Evolutionary conservation across 1,140 invertebrate genomes (phyloP).

Genomic region (Lepidotrigona ventralis): DNA sequence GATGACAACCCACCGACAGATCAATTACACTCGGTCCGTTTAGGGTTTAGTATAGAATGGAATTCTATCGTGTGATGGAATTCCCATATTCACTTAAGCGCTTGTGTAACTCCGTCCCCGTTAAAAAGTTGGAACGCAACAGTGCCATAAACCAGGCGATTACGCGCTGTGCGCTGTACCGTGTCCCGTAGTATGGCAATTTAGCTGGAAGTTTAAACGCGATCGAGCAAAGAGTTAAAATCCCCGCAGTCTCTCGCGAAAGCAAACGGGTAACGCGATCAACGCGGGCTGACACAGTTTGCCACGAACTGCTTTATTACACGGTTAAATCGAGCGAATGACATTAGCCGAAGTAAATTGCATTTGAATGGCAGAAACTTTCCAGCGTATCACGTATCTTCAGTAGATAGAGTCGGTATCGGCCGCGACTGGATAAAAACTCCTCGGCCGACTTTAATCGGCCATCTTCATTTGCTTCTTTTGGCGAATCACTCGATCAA

Average conservation of each 20-base stretch:
- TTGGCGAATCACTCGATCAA: too few species aligned
- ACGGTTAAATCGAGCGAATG: background rate
- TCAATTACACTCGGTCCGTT: background rate
- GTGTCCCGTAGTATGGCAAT: background rate
- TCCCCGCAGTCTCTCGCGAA: background rate
- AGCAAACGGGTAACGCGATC: background rate
- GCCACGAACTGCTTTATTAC: background rate
- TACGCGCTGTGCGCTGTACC: background rate
- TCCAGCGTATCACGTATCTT: background rate
- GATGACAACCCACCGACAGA: background rate
- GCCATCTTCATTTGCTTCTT: background rate
- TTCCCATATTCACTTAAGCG: background rate
- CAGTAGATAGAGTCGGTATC: background rate
- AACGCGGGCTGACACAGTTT: constrained; percentile 1
- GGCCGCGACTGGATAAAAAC: too few species aligned
- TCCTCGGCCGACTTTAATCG: background rate
- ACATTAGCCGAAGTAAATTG: background rate
- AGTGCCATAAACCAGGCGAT: constrained; percentile 4
- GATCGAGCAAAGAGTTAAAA: constrained; percentile 22
- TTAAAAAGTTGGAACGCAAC: constrained; percentile 8
- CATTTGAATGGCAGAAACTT: background rate
- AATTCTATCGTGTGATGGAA: background rate
- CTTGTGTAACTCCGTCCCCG: background rate
- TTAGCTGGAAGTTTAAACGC: constrained; percentile 12
- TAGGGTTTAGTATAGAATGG: background rate